Percentiles rank a stretch among this genome's conserved stretches.
Conservation (phyloP, 2,797 vertebrate species). For the Enteromius thamalakanensis region DNA sequence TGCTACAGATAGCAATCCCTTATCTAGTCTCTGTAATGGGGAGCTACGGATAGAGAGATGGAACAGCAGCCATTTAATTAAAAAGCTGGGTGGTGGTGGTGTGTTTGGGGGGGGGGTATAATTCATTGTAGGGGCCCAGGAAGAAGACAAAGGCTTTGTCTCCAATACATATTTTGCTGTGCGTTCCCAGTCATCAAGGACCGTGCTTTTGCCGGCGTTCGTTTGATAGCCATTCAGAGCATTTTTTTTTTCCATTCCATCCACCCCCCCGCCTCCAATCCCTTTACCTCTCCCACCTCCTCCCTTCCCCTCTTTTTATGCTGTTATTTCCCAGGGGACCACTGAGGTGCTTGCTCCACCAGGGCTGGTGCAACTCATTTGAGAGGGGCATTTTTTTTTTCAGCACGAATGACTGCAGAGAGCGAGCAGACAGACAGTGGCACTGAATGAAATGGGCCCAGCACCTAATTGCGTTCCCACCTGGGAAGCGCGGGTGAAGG, state of each 20-base stretch:
- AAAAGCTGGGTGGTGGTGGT: constrained; percentile 74
- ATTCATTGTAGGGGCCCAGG: constrained; percentile 84
- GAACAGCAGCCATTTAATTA: constrained; percentile 96
- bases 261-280: constrained; percentile 50
- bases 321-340: constrained; percentile 75
- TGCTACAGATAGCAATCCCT: constrained; percentile 89
- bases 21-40: constrained; percentile 89
- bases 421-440: constrained; percentile 76
- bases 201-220: constrained; percentile 69
- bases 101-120: constrained; percentile 71
- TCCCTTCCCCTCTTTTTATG: constrained; percentile 52
- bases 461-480: constrained; percentile 83
- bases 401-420: constrained; percentile 71
- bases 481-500: constrained; percentile 71
- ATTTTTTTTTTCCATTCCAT: constrained; percentile 57
- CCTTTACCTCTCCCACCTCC: constrained; percentile 51
- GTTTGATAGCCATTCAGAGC: constrained; percentile 72
- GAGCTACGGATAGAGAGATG: constrained; percentile 86
- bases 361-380: constrained; percentile 64
- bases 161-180: constrained; percentile 83
- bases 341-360: constrained; percentile 68
- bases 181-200: constrained; percentile 79
- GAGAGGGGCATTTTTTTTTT: constrained; percentile 67
- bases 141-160: constrained; percentile 86
- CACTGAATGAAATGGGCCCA: constrained; percentile 80